phyloP scores from a whole-genome alignment of 2,888 invertebrate genomes.

The Chalcosyrphus nemorum region DNA sequence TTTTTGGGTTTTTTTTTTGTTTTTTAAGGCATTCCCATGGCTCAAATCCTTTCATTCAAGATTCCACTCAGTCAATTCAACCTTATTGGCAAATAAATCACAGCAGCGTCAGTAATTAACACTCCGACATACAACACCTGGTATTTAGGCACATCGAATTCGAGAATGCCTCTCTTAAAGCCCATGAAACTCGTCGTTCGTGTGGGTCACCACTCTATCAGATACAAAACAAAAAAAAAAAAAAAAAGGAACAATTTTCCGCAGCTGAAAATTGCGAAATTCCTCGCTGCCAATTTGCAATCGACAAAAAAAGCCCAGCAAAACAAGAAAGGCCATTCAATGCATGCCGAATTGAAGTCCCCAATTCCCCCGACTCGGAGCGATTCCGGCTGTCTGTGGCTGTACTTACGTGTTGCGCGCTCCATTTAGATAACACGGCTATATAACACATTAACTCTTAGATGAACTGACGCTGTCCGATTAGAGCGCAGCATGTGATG shows the following conservation, averaged over 20 bases:
- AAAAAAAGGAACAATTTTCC: slow-evolving; percentile 8
- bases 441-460: slow-evolving; percentile 36
- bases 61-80: slow-evolving; percentile 38
- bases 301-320: background rate
- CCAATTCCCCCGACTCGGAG: background rate
- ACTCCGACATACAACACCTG: slow-evolving; percentile 44
- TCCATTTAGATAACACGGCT: slow-evolving; percentile 67
- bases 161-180: slow-evolving; percentile 6
- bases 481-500: slow-evolving; percentile 37
- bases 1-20: too few relatives aligned
- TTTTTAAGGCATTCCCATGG: slow-evolving; percentile 43
- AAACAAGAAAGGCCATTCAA: slow-evolving; percentile 24
- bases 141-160: slow-evolving; percentile 39
- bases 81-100: slow-evolving; percentile 53
- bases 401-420: slow-evolving; percentile 51
- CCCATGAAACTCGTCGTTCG: slow-evolving; percentile 24
- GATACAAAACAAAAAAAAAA: slow-evolving; percentile 5
- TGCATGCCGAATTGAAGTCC: slow-evolving; percentile 37
- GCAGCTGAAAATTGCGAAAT: slow-evolving; percentile 23
- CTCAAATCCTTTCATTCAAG: slow-evolving; percentile 29
- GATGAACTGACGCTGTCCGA: slow-evolving; percentile 58
- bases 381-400: slow-evolving; percentile 1
- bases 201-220: slow-evolving; percentile 25
- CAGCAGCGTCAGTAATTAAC: slow-evolving; percentile 46
- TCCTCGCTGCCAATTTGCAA: slow-evolving; percentile 33